Base-by-base conservation (phyloP, 2,113 vertebrate species). In the Ranitomeya imitator region DNA sequence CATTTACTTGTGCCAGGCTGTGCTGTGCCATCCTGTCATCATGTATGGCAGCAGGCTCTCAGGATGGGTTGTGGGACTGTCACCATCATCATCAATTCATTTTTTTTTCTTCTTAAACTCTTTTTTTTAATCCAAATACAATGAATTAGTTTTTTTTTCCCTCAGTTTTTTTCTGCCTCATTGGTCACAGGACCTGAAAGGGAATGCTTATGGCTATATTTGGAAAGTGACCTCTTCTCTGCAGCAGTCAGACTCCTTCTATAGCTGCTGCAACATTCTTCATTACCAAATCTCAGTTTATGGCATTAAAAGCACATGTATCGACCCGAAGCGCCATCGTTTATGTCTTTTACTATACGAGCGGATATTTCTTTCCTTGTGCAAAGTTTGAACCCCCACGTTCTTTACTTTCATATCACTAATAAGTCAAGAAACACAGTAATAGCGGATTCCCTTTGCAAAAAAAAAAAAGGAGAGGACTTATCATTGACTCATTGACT, bases 141-240 rank as follows among this genome's bases (percentile, higher is more conserved):
- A 52, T 86, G 19, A 16, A 23, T 60, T 18, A 45, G 69, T 59
- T 85, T 78, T 86, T 67, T n/a, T 37, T 37, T 31, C 26, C 26
- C 23, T 10, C 59, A 59, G 61, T 31, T 86, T 78, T 45, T 65
- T 14, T 37, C 77, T 87, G 78, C 45, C 82, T 85, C 60, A 51
- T 31, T 54, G 81, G 82, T 89, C 87, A 84, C 61, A 85, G 87
- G 82, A 85, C 59, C 81, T 85, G 82, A 73, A 57, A 74, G 71
- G 45, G 81, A 88, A 88, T 67, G 87, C 60, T 88, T 79, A 89
- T 89, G 69, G 73, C 87, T 89, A 89, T 89, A 89, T 89, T 89
- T 85, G 87, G 87, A 89, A 85, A 89, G 87, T 89, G 87, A 89
- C 87, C 87, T 85, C 80, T 73, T 65, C 69, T 76, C 87, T 89